Base-by-base conservation (phyloP, 2,797 vertebrate genomes). In the Megaceryle alcyon region DNA sequence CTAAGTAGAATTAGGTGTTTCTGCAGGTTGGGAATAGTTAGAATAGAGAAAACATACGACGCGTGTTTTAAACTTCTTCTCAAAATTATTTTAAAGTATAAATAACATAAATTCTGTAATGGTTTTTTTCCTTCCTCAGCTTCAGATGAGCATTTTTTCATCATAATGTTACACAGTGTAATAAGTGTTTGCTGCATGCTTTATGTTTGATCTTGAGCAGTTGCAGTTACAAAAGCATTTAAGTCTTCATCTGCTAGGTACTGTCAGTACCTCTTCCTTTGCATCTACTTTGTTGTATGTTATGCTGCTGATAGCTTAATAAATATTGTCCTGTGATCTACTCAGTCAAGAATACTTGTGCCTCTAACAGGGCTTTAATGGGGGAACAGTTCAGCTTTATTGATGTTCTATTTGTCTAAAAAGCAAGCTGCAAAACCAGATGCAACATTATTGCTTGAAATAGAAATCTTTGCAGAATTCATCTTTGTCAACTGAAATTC, bases 1-100 rank as follows among this genome's bases (percentile, higher is more conserved):
- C 68, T 63, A 80, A 88, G 46, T 90, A 88, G 88, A 93, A 53
- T 68, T 81, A 96, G 90, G 33, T 94, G 56, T 39, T 77, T 20
- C 72, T 88, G 15, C 63, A 49, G 59, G 20, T 28, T 82, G 90
- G 71, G 60, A 65, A 7, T 60, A 54, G 29, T 54, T 82, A 86
- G 84, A 88, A 31, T 69, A 68, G 77, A 73, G 19, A 4, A 89
- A 81, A 59, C 29, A 29, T 33, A 29, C 3, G 16, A 43, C 75
- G 49, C 54, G 7, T 33, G 31, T 88, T 88, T 96, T 66, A 35
- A 71, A 83, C 28, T 26, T 75, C 14, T 75, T 88, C 35, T 88
- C 63, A 60, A 85, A 81, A 77, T 73, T 49, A 46, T n/a, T 72
- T 57, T 46, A 59, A 69, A 79, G 26, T 37, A 12, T 39, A 71